Evolutionary conservation across 2,888 invertebrate species (phyloP), one percentile per base, ranked within the genome.

Genomic region (Tetragonula carbonaria): DNA sequence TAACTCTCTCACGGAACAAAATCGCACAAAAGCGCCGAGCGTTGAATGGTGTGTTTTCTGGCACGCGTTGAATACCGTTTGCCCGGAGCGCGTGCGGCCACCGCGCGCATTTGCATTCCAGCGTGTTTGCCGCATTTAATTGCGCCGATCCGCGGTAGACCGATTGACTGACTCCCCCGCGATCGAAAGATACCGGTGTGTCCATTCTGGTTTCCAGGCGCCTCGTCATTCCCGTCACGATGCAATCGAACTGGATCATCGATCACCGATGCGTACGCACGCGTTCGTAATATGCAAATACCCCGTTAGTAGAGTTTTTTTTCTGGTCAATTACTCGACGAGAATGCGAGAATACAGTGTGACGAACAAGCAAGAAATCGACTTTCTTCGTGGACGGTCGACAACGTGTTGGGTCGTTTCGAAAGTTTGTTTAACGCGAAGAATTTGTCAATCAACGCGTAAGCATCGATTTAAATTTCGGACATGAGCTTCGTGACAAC

Each of bases 171-270:
- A 28, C 28, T 28, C 28, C 28, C 28, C 28, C 28, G 59, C 45
- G 51, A 66, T 55, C 67, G 67, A 55, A 45, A 16, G 51, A 21
- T 23, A 23, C 28, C 28, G 33, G 18, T 28, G 45, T 21, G 53
- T 14, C 2, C 70, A 4, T 14, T 21, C 55, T 14, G 23, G 23
- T 55, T 13, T n/a, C n/a, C 3, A 51, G 14, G 1, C 14, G 18
- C 55, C 63, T 59, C 66, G 65, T 33, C 65, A 82, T 78, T 82
- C 83, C 5, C 63, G 73, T 82, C 83, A 84, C 83, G 83, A 4
- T 45, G 74, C 2, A n/a, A 62, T 83, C 75, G 72, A 85, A 84
- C 74, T 75, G 78, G 84, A 82, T 84, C 74, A 82, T 82, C 84
- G 82, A 78, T 74, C 78, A 75, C 55, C 82, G 53, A 74, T 5